phyloP scores from a whole-genome alignment of 2,888 invertebrate species.

The Drosophila maculinotata region DNA sequence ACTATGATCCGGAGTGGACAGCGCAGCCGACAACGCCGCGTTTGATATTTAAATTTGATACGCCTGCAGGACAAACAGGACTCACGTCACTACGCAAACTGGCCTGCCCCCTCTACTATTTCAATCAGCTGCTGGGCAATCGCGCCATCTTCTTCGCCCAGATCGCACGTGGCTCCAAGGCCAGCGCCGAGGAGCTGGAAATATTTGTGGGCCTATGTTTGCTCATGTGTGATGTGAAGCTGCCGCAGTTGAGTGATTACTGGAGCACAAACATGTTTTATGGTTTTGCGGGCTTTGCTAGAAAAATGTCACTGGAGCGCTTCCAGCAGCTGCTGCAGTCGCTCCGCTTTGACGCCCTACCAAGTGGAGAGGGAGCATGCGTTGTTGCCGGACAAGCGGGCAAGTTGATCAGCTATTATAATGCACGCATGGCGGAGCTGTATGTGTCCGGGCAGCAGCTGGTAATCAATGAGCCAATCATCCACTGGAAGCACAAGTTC shows the following conservation, averaged over 20 bases:
- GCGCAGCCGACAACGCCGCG: conserved; percentile 42
- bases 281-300: conserved; percentile 61
- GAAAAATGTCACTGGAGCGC: conserved; percentile 56
- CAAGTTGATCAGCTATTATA: conserved; percentile 56
- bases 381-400: conserved; percentile 29
- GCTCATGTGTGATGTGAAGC: conserved; percentile 62
- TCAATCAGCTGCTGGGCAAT: conserved; percentile 57
- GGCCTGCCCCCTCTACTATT: conserved; percentile 51
- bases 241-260: conserved; percentile 59
- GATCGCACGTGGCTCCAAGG: conserved; percentile 45
- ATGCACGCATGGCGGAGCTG: conserved; percentile 61
- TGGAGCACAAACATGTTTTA: conserved; percentile 50
- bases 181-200: conserved; percentile 59
- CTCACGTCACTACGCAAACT: conserved; percentile 36
- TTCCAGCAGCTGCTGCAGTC: conserved; percentile 53
- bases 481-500: conserved; percentile 66
- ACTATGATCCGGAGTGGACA: conserved; percentile 70
- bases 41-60: conserved; percentile 58
- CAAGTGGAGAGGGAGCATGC: neutral
- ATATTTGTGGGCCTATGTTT: conserved; percentile 64
- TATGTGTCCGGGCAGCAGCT: conserved; percentile 68
- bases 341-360: conserved; percentile 58
- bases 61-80: conserved; percentile 37
- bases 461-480: conserved; percentile 68
- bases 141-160: conserved; percentile 52